phyloP scores from a whole-genome alignment of 1,140 invertebrate species.

The Zaprionus davidi region DNA sequence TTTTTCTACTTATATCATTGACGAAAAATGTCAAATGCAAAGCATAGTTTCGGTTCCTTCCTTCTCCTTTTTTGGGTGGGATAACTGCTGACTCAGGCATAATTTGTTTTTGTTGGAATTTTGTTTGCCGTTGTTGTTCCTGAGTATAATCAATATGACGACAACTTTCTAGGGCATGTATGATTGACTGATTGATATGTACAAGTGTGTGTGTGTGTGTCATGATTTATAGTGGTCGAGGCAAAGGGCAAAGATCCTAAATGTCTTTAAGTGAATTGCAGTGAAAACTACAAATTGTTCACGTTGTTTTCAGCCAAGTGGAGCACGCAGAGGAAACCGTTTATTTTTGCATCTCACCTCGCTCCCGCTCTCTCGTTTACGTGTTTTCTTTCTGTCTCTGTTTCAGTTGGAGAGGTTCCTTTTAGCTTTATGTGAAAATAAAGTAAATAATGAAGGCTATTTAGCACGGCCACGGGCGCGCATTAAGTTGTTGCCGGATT shows the following conservation, averaged over 20 bases:
- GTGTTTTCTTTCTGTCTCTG: constrained; percentile 7
- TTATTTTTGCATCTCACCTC: constrained; percentile 35
- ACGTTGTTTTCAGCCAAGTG: background rate
- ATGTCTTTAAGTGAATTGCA: constrained; percentile 21
- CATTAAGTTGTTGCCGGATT: constrained; percentile 69
- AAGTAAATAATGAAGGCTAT: constrained; percentile 80
- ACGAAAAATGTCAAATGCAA: constrained; percentile 78
- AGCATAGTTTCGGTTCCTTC: constrained; percentile 45
- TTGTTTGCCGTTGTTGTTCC: constrained; percentile 14
- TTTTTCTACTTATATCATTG: constrained; percentile 55
- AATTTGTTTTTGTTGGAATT: constrained; percentile 59
- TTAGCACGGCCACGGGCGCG: constrained; percentile 71
- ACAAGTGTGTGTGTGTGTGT: constrained; percentile 37
- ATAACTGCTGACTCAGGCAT: constrained; percentile 58
- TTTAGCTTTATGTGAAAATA: constrained; percentile 63
- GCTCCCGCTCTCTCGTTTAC: constrained; percentile 3
- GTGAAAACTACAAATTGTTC: constrained; percentile 13
- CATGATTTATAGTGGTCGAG: constrained; percentile 68
- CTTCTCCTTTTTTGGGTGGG: constrained; percentile 2
- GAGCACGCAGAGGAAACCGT: constrained; percentile 25
- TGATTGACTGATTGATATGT: constrained; percentile 78
- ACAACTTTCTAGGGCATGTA: constrained; percentile 60
- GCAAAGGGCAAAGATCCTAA: constrained; percentile 13
- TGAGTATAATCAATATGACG: constrained; percentile 70
- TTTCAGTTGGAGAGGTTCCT: constrained; percentile 32